A percentile compares a stretch with the other conserved stretches of the same genome.
Conservation (phyloP, 2,797 vertebrate species). For the Varecia variegata region DNA sequence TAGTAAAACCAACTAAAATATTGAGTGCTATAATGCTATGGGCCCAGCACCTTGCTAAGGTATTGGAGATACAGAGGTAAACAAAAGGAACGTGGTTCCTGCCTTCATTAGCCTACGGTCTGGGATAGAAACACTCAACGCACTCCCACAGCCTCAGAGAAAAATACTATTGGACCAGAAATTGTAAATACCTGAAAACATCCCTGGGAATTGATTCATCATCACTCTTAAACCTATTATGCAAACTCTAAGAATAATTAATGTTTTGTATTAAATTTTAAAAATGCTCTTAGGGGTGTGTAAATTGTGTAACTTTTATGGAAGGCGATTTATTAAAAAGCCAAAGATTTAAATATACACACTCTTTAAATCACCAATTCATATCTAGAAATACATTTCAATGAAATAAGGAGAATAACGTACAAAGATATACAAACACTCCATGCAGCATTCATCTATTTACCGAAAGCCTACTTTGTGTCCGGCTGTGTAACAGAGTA, state of each 20-base stretch:
- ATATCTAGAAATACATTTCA: conserved; percentile 39
- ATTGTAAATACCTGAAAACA: not conserved
- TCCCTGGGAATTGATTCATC: not conserved
- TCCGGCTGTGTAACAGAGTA: not conserved
- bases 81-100: not conserved
- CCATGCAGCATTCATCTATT: not conserved
- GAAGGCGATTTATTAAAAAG: conserved; percentile 17
- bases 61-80: not conserved
- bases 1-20: not conserved
- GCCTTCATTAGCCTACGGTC: not conserved
- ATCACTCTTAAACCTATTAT: not conserved
- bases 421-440: not conserved
- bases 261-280: conserved; percentile 13
- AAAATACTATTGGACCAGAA: not conserved
- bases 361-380: not conserved
- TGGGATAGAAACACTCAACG: not conserved
- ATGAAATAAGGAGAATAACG: not conserved
- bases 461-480: not conserved
- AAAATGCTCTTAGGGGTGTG: not conserved
- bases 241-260: not conserved
- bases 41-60: not conserved
- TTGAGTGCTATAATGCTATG: not conserved
- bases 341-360: conserved; percentile 22
- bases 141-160: not conserved
- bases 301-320: not conserved